A percentile compares a stretch with the other conserved stretches of the same genome.
These are phyloP conservation scores for Actinia equina DNA, from an alignment of 64 coral and sea anemone genomes.

Conservation along the genomic window DNA sequence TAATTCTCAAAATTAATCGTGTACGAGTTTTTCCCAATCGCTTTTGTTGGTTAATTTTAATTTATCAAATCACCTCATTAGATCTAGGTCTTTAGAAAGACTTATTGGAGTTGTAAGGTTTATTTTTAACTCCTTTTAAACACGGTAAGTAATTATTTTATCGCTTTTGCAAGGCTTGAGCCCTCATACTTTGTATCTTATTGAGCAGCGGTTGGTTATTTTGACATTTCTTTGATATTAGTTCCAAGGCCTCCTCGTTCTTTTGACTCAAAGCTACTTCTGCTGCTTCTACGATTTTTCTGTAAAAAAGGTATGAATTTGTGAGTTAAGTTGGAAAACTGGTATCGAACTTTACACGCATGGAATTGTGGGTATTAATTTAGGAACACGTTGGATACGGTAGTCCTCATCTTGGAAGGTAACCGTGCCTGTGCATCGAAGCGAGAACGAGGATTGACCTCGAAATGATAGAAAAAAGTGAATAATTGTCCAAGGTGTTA, in stretches of 20 bases:
- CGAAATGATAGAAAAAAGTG: too few species aligned
- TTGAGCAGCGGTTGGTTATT: constrained; percentile 55
- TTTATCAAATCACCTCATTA: background rate
- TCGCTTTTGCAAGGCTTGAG: constrained; percentile 46
- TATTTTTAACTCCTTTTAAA: background rate
- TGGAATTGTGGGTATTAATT: too few species aligned
- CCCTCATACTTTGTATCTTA: constrained; percentile 66
- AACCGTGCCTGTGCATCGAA: too few species aligned
- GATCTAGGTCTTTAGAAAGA: background rate
- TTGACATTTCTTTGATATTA: constrained; percentile 54
- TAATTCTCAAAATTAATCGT: too few species aligned
- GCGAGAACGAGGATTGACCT: too few species aligned
- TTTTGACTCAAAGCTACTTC: constrained; percentile 76
- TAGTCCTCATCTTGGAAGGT: too few species aligned
- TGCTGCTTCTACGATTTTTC: constrained; percentile 72
- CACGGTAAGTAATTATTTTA: background rate
- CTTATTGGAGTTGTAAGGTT: background rate
- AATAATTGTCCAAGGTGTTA: too few species aligned
- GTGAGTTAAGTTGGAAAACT: background rate
- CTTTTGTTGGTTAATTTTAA: too few species aligned
- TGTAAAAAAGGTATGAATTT: background rate
- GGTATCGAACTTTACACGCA: background rate
- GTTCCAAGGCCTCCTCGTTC: constrained; percentile 76
- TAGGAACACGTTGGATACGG: too few species aligned
- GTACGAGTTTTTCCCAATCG: too few species aligned